Evolutionary conservation across 2,113 vertebrate species (phyloP).

Genomic region (Pelecanoides urinatrix): DNA sequence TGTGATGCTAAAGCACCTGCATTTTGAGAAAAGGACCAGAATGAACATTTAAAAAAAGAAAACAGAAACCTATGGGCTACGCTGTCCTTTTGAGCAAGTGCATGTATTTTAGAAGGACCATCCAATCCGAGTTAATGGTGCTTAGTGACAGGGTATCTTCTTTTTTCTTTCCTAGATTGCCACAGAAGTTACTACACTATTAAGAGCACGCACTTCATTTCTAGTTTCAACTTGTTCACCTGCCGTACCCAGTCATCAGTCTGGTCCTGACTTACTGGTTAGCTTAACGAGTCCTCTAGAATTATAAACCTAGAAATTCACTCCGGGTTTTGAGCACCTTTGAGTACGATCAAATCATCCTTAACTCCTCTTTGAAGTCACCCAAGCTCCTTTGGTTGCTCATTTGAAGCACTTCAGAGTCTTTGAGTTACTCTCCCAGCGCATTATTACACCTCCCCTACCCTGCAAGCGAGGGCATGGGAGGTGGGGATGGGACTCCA

Average conservation of each 20-base stretch:
- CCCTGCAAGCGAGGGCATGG: rapidly evolving
- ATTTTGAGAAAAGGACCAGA: background rate
- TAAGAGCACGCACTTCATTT: background rate
- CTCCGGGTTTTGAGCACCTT: background rate
- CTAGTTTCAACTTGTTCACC: background rate
- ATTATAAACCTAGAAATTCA: background rate
- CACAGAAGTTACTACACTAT: background rate
- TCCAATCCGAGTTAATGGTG: rapidly evolving
- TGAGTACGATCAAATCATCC: background rate
- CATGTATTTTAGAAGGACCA: background rate
- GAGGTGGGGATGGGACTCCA: background rate
- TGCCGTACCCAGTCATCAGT: background rate
- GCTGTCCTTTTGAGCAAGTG: background rate
- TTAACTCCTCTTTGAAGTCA: background rate
- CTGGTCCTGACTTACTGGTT: background rate
- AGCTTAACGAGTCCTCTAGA: background rate
- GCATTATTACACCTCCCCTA: rapidly evolving
- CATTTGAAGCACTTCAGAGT: background rate
- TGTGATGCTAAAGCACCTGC: background rate
- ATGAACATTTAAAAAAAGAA: background rate
- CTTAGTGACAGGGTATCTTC: background rate
- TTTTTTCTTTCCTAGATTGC: background rate
- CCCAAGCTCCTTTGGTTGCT: background rate
- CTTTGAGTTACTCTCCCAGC: background rate
- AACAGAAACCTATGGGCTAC: background rate